Base-by-base conservation (phyloP, 2,888 invertebrate genomes). In the Archips xylosteana region DNA sequence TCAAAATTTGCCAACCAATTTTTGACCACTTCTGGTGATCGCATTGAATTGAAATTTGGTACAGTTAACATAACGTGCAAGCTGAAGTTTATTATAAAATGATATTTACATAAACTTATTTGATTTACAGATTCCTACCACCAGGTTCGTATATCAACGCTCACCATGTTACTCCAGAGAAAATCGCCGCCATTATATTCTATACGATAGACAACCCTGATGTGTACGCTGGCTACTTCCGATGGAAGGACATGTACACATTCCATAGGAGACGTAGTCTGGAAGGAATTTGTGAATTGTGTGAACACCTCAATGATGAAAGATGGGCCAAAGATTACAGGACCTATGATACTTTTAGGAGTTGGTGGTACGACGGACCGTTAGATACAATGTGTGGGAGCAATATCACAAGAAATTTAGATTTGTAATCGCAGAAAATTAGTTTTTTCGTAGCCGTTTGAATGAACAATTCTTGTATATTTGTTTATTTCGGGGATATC, bases 81-180 rank as follows among this genome's bases (percentile, higher is more conserved):
- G 23, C 23, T 23, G 1, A 23, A 23, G 23, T 23, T 23, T 1
- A 1, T 23, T 23, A 1, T 23, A 23, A 23, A 0, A 23, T 23
- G 23, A 23, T 23, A 23, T 23, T 23, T 23, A 23, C 23, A 23
- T 23, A 23, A 39, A 39, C 39, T 39, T n/a, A 59, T 61, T 72
- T 72, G 62, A 4, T 10, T 84, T 83, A 0, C 87, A 93, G 93
- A 47, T 93, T 92, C 66, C 86, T 93, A 0, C 93, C 92, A 4
- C 79, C 84, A 0, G 86, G 86, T 0, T 92, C 93, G 0, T 93
- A 91, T 75, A 83, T 92, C 5, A 83, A 89, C 66, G 85, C 82
- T 2, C 77, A 78, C 0, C 72, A 76, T 4, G 78, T 75, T 2
- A 72, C 78, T 0, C 77, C 82, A 0, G 84, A 88, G 2, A 79